A percentile compares a stretch with the other conserved stretches of the same genome.
Evolutionary conservation across 1,140 invertebrate species (phyloP).

Genomic region (Eumaeus atala): DNA sequence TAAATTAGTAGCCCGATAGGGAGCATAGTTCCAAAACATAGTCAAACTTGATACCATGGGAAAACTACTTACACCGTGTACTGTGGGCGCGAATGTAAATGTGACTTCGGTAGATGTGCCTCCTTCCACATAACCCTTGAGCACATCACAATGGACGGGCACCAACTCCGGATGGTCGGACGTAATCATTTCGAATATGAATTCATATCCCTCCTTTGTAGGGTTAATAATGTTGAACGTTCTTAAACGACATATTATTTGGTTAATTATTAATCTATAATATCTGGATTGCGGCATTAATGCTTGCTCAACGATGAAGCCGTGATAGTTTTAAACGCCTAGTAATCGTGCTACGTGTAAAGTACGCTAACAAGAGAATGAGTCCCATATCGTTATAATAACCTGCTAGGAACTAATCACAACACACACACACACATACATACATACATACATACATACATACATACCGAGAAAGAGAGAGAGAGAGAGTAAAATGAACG

Average conservation of each 20-base stretch:
- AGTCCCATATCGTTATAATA: too few relatives aligned
- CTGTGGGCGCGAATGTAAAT: conserved; percentile 59
- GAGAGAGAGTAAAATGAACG: too few relatives aligned
- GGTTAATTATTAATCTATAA: neutral
- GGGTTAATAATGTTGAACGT: conserved; percentile 59
- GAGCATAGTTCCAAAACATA: neutral
- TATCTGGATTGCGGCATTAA: neutral
- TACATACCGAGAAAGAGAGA: too few relatives aligned
- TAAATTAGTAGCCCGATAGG: neutral
- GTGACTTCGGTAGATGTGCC: conserved; percentile 54
- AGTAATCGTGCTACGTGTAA: too few relatives aligned
- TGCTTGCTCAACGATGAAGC: too few relatives aligned
- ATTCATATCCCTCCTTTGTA: conserved; percentile 53
- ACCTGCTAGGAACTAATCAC: too few relatives aligned
- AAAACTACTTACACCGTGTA: conserved; percentile 41
- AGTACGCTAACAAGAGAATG: too few relatives aligned
- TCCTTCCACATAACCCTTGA: conserved; percentile 58
- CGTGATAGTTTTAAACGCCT: too few relatives aligned
- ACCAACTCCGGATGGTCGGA: conserved; percentile 47
- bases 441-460: too few relatives aligned
- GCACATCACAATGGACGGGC: conserved; percentile 54
- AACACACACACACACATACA: too few relatives aligned
- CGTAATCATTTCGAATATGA: conserved; percentile 56
- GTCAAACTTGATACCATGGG: neutral
- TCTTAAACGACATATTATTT: conserved; percentile 33